phyloP scores from a whole-genome alignment of 2,888 invertebrate species.

The Teleiodes luculella region DNA sequence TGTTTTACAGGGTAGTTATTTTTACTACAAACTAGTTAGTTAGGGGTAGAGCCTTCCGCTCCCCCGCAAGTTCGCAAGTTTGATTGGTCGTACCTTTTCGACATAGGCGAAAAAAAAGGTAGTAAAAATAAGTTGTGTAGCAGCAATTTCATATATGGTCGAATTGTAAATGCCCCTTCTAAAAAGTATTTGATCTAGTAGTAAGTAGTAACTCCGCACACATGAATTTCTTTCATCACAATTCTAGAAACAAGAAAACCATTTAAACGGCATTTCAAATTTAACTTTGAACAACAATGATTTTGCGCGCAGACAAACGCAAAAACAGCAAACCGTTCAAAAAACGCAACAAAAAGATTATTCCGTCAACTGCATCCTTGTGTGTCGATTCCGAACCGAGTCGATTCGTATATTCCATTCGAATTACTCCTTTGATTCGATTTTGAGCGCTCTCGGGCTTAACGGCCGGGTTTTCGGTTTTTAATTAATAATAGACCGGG shows the following conservation, averaged over 20 bases:
- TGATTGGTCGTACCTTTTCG: too few species aligned
- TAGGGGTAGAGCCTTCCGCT: too few species aligned
- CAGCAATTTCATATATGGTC: too few species aligned
- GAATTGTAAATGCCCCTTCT: too few species aligned
- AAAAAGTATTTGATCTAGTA: too few species aligned
- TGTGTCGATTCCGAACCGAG: constrained; percentile 8
- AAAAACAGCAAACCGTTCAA: not conserved
- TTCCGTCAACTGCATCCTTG: constrained; percentile 14
- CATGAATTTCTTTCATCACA: too few species aligned
- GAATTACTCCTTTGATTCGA: constrained; percentile 68
- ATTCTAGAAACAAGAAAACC: not conserved
- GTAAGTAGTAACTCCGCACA: too few species aligned
- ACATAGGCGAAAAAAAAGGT: too few species aligned
- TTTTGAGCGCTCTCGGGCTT: constrained; percentile 53
- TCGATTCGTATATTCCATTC: constrained; percentile 45
- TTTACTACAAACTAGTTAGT: too few species aligned
- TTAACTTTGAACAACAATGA: not conserved
- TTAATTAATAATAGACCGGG: constrained; percentile 67
- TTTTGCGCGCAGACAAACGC: not conserved
- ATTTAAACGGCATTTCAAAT: not conserved
- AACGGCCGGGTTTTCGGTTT: constrained; percentile 59
- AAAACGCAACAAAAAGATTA: not conserved
- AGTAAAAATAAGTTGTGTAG: too few species aligned
- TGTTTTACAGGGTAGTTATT: too few species aligned
- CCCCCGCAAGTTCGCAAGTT: too few species aligned